Evolutionary conservation across 2,888 invertebrate genomes (phyloP), one percentile per base, ranked within the genome.

Genomic region (Herminia tarsipennalis): DNA sequence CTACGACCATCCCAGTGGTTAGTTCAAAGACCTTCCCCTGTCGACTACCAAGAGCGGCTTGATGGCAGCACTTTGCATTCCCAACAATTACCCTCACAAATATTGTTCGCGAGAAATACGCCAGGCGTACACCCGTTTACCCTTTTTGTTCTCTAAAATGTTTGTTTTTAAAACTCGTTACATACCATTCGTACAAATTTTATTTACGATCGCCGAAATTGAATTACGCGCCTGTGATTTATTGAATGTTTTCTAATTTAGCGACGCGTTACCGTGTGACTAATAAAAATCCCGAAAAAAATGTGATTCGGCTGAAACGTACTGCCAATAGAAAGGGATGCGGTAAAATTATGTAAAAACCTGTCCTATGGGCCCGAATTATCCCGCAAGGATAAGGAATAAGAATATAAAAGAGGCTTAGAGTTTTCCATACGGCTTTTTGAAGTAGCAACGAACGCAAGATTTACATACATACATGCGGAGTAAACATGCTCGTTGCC

Each of bases 331-430:
- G 77, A 82, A 85, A 84, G 78, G 82, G 80, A 83, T 80, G 79
- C 76, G 76, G 80, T 71, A 76, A 88, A 86, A 87, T 88, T 89
- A 91, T 89, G 89, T 86, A 84, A 89, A 88, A 89, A 86, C 86
- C 88, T 83, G 81, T 87, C 86, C 86, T 86, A 82, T 86, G 83
- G 83, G 84, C 79, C 78, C 77, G 86, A 88, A 88, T 89, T 87
- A 90, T 89, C 86, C 86, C 83, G 72, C 83, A 86, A 85, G 89
- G 87, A 88, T 88, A 85, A 85, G 82, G 82, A 88, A 83, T 81
- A 83, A 83, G 86, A 89, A 89, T 87, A 88, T 86, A 88, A 90
- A 90, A 84, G 83, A 86, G 85, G 86, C 86, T 88, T 84, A 83
- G 83, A 86, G 85, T 84, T 86, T 85, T 83, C 84, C 83, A 83